Percentiles rank a stretch among this genome's conserved stretches.
Evolutionary conservation across 2,888 invertebrate genomes (phyloP).

Genomic region (Cantharis nigra): DNA sequence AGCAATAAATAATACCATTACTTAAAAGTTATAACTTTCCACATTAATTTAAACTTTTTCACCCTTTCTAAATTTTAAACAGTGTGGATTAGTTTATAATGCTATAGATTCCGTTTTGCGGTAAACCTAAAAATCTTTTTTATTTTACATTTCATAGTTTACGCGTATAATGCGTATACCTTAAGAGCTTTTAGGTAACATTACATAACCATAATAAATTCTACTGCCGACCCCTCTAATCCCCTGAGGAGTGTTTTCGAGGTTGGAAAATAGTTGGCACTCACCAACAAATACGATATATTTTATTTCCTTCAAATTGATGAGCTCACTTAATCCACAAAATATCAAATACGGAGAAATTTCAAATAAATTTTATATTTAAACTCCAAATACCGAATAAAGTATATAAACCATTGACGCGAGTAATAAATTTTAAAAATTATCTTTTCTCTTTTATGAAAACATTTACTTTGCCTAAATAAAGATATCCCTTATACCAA

Average conservation of each 20-base stretch:
- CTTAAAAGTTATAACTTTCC: not conserved
- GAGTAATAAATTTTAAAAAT: not conserved
- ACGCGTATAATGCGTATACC: not conserved
- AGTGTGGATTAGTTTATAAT: not conserved
- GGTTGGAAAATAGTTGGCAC: constrained; percentile 2
- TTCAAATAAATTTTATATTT: not conserved
- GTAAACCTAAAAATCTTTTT: not conserved
- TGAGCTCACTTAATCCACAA: not conserved
- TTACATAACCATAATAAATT: constrained; percentile 5
- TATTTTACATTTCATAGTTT: not conserved
- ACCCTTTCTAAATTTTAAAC: not conserved
- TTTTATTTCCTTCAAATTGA: not conserved
- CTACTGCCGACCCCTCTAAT: constrained; percentile 1
- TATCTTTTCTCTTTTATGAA: not conserved
- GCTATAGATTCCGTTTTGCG: not conserved
- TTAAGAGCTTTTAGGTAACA: constrained; percentile 1
- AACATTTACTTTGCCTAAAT: not conserved
- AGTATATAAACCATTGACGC: not conserved
- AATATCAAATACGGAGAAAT: not conserved
- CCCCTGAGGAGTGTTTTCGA: not conserved
- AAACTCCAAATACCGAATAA: not conserved
- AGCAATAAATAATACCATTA: not conserved
- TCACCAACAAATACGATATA: constrained; percentile 1
- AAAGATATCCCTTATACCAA: not conserved
- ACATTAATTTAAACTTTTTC: not conserved